Evolutionary conservation across 2,797 vertebrate genomes (phyloP).

Genomic region (Melopsittacus undulatus): DNA sequence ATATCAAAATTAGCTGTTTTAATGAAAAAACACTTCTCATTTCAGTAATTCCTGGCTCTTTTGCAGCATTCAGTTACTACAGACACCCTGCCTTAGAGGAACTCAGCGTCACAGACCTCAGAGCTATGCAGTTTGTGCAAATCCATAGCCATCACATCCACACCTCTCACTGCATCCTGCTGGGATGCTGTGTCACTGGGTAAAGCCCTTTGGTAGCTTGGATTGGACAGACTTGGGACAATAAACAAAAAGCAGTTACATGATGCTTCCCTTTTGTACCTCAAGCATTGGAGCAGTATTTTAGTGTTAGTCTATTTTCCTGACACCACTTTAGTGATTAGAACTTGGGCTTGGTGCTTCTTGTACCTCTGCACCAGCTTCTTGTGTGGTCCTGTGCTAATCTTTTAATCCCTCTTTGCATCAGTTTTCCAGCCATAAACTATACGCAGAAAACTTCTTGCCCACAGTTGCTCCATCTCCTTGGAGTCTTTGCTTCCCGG

Average conservation of each 20-base stretch:
- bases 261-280: neutral
- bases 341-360: neutral
- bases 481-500: neutral
- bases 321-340: neutral
- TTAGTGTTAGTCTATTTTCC: neutral
- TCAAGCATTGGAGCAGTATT: neutral
- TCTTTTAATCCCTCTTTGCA: neutral
- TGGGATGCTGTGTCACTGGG: neutral
- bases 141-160: neutral
- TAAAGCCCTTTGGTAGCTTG: neutral
- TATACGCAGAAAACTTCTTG: neutral
- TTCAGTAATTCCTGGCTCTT: neutral
- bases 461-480: neutral
- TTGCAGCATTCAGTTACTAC: neutral
- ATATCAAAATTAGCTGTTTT: neutral
- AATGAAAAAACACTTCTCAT: neutral
- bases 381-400: neutral
- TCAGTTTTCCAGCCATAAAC: neutral
- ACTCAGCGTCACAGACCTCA: neutral
- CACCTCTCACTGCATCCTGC: neutral
- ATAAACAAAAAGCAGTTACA: neutral
- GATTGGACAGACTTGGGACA: neutral
- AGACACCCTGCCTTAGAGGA: neutral
- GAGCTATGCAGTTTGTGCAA: neutral
- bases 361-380: neutral